Base-by-base conservation (phyloP, 2,113 vertebrate species). In the Ondatra zibethicus region DNA sequence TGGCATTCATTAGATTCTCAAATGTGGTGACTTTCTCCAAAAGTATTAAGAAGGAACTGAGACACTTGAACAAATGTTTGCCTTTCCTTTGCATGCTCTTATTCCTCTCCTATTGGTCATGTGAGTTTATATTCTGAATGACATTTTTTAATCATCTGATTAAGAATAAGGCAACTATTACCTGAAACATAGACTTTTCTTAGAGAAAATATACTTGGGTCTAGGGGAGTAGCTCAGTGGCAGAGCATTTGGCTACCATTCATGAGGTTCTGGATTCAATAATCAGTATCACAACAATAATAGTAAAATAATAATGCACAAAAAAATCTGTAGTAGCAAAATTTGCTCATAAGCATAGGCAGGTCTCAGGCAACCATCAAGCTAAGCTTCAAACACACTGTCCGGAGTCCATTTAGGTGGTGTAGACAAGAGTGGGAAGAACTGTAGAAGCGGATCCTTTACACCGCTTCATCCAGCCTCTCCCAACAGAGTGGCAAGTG, bases 1-100 rank as follows among this genome's bases (percentile, higher is more conserved):
- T 1, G 81, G 50, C 33, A 96, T 95, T 84, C n/a, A 58, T 76
- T 92, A 90, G 61, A 80, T 81, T 96, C 72, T 65, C 55, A 96
- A 92, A 80, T 45, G 16, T n/a, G 23, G 68, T 45, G 87, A 16
- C 58, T 89, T 52, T 75, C 39, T 50, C 66, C 89, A 77, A 95
- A 45, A 93, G 17, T n/a, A 81, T 88, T 94, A 96, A 94, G 93
- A 81, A 52, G 55, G 72, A 23, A 36, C 61, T 75, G 39, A 96
- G 17, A 50, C 88, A 87, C 72, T 80, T 92, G 6, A 7, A 84
- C n/a, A 89, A 77, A 27, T 92, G n/a, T 91, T 91, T 95, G 68
- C 2, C 91, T 90, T 65, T 50, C 86, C 72, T 58, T 93, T 82
- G 33, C 7, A 31, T 93, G 52, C 36, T 63, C 36, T n/a, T 82